Evolutionary conservation across 2,888 invertebrate genomes (phyloP).

Genomic region (Nemotelus pantherinus): DNA sequence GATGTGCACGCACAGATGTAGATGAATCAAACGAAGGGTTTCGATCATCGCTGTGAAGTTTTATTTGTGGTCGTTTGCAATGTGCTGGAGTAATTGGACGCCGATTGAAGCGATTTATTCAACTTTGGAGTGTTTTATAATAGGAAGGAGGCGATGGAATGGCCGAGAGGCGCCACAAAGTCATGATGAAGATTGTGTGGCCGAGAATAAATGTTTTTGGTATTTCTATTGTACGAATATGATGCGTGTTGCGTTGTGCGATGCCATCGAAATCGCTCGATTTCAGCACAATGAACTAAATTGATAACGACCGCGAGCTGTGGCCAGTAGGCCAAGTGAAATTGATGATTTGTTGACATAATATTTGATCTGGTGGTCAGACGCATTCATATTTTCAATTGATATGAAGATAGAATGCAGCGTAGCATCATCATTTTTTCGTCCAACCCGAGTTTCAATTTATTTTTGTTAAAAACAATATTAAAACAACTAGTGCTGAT

Average conservation of each 20-base stretch:
- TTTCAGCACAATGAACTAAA: constrained; percentile 4
- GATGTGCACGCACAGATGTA: not conserved
- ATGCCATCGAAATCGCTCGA: not conserved
- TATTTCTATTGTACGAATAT: no score
- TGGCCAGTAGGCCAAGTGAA: constrained; percentile 9
- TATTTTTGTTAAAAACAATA: no score
- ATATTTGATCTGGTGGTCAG: constrained; percentile 1
- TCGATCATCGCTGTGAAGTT: not conserved
- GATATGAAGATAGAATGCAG: no score
- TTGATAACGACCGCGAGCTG: constrained; percentile 1
- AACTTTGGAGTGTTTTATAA: constrained; percentile 9
- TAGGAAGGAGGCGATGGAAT: not conserved
- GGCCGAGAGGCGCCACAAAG: no score
- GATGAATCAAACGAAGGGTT: no score
- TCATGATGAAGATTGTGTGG: no score
- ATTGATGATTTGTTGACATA: constrained; percentile 22
- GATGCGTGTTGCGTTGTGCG: no score
- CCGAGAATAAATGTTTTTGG: no score
- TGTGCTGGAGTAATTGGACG: not conserved
- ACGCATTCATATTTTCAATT: no score
- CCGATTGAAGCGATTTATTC: not conserved
- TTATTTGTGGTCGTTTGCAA: not conserved
- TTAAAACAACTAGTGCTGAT: no score
- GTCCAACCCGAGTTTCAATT: no score
- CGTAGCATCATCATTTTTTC: no score